Percentiles rank a stretch among this genome's conserved stretches.
These are phyloP conservation scores for Staurois parvus DNA, from an alignment of 2,797 vertebrate genomes.

Conservation along the genomic window DNA sequence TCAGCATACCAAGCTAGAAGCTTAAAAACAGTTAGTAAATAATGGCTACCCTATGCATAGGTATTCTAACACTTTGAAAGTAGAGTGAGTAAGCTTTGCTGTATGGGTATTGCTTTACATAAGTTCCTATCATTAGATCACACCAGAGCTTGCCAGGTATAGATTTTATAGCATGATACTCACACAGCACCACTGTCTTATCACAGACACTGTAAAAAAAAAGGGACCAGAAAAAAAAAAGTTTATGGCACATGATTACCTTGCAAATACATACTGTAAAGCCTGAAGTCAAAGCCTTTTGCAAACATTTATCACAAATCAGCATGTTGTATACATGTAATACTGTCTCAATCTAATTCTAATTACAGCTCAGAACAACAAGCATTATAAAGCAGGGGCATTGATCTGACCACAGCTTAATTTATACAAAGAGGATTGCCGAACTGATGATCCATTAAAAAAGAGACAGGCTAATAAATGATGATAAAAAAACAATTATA, in stretches of 20 bases:
- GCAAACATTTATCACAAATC: slow-evolving; percentile 34
- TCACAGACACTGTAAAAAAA: too few species aligned
- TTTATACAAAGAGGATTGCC: slow-evolving; percentile 56
- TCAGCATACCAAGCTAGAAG: too few species aligned
- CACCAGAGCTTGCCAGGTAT: too few species aligned
- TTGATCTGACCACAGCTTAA: slow-evolving; percentile 54
- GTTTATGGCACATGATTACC: neutral
- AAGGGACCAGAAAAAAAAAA: too few species aligned
- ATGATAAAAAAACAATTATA: slow-evolving; percentile 50
- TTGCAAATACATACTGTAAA: neutral
- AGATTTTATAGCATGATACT: too few species aligned
- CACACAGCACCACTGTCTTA: too few species aligned
- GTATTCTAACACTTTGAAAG: too few species aligned
- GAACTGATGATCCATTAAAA: slow-evolving; percentile 56
- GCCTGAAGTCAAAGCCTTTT: neutral
- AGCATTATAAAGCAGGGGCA: slow-evolving; percentile 38
- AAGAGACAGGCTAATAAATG: slow-evolving; percentile 56
- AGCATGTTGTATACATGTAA: slow-evolving; percentile 34
- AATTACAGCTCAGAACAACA: slow-evolving; percentile 50
- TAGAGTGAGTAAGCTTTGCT: too few species aligned
- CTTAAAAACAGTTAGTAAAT: too few species aligned
- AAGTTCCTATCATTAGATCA: too few species aligned
- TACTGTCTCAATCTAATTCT: slow-evolving; percentile 51
- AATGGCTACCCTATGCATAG: too few species aligned
- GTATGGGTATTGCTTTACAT: too few species aligned